A percentile compares a stretch with the other conserved stretches of the same genome.
Conservation (phyloP, 2,113 vertebrate species). For the Psephotus haematonotus region DNA sequence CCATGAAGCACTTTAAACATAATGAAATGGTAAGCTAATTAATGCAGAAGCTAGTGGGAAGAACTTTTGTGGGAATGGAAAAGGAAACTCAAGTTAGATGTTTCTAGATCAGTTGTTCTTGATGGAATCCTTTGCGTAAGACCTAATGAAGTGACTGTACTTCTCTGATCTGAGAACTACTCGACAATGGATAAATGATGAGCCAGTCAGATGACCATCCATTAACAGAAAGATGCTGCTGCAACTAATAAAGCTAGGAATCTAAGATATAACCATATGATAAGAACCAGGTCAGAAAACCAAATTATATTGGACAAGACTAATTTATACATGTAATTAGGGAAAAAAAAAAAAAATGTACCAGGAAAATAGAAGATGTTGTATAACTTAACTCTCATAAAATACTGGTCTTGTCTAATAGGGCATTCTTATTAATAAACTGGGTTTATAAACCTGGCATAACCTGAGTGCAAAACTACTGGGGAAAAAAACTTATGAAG, state of each 20-base stretch:
- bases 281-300: not conserved
- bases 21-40: not conserved
- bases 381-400: not conserved
- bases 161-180: not conserved
- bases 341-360: not conserved
- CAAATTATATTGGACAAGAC: not conserved
- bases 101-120: not conserved
- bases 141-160: not conserved
- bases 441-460: not conserved
- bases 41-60: not conserved
- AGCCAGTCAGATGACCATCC: not conserved
- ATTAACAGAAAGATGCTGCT: not conserved
- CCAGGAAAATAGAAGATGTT: not conserved
- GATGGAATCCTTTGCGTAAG: not conserved
- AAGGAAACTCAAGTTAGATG: not conserved
- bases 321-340: not conserved
- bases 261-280: not conserved
- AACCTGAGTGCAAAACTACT: not conserved
- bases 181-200: not conserved
- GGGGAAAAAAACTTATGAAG: not conserved
- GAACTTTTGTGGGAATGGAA: not conserved
- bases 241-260: not conserved
- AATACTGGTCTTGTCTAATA: not conserved
- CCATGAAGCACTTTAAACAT: not conserved
- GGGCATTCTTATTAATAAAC: not conserved